A percentile compares a stretch with the other conserved stretches of the same genome.
phyloP scores from a whole-genome alignment of 2,113 vertebrate genomes.

The Prinia subflava region DNA sequence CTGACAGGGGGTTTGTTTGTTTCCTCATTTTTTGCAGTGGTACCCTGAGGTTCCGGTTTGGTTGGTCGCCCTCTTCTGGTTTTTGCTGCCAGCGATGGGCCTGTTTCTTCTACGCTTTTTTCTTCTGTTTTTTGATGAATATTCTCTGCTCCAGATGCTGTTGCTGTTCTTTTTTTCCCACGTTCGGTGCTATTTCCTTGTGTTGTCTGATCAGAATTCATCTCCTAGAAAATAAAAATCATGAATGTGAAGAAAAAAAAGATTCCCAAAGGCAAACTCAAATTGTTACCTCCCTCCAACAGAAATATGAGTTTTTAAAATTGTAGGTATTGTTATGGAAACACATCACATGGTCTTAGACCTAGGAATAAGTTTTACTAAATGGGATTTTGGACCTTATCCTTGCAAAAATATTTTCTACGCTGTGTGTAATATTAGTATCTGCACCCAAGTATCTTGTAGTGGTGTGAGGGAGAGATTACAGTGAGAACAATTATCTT shows the following conservation, averaged over 20 bases:
- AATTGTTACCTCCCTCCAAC: neutral
- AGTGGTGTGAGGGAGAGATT: neutral
- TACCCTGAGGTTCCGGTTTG: constrained; percentile 82
- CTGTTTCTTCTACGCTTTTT: constrained; percentile 71
- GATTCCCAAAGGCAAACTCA: neutral
- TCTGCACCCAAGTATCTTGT: neutral
- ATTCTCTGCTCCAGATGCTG: constrained; percentile 81
- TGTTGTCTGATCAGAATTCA: constrained; percentile 77
- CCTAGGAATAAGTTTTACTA: neutral
- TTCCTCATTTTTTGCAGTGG: constrained; percentile 78
- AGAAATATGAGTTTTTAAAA: neutral
- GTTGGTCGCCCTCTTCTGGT: constrained; percentile 83
- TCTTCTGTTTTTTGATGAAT: constrained; percentile 82
- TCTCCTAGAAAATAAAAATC: constrained; percentile 71
- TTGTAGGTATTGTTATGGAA: neutral
- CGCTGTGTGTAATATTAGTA: neutral
- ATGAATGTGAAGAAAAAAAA: neutral
- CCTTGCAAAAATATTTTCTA: neutral
- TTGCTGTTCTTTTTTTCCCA: constrained; percentile 78
- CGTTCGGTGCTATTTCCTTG: constrained; percentile 79
- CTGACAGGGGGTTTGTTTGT: constrained; percentile 78
- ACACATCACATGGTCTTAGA: neutral
- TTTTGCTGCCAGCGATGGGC: constrained; percentile 75
- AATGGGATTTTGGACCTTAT: neutral
- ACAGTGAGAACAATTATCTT: neutral